Conservation (phyloP, 2,888 invertebrate genomes). For the Zeuzera pyrina region DNA sequence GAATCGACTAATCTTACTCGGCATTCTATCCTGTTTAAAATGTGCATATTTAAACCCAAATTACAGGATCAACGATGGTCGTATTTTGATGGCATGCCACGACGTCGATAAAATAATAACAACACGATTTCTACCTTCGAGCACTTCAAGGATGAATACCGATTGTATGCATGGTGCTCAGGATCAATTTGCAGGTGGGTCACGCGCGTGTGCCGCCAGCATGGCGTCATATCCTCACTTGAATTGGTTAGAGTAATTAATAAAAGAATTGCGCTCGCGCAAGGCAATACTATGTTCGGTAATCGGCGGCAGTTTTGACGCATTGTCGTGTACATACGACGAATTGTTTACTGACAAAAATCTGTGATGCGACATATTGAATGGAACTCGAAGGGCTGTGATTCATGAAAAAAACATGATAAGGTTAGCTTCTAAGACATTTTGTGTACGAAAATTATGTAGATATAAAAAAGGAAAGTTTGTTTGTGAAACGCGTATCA, state of each 20-base stretch:
- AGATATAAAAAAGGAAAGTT: no score
- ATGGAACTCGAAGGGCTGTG: conserved; percentile 1
- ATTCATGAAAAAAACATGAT: conserved; percentile 1
- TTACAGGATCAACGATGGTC: no score
- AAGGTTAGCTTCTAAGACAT: no score
- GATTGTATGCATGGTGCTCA: conserved; percentile 51
- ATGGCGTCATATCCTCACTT: conserved; percentile 68
- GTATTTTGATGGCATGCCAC: conserved; percentile 28
- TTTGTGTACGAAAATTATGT: no score
- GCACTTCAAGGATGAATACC: conserved; percentile 58
- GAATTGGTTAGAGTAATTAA: conserved; percentile 66
- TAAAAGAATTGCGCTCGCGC: conserved; percentile 62
- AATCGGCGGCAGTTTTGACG: conserved; percentile 39
- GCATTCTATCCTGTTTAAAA: no score
- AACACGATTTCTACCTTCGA: conserved; percentile 43
- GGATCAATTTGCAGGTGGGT: conserved; percentile 58
- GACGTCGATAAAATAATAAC: conserved; percentile 22
- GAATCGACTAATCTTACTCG: no score
- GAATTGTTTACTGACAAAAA: conserved; percentile 24
- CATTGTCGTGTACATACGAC: conserved; percentile 38
- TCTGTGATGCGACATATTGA: conserved; percentile 11
- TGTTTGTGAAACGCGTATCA: no score
- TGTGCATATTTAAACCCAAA: no score
- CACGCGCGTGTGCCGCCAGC: conserved; percentile 53
- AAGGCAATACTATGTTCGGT: conserved; percentile 58